Percentiles rank a stretch among this genome's conserved stretches.
phyloP scores from a whole-genome alignment of 2,888 invertebrate species.

The Lasioglossum figueresi region DNA sequence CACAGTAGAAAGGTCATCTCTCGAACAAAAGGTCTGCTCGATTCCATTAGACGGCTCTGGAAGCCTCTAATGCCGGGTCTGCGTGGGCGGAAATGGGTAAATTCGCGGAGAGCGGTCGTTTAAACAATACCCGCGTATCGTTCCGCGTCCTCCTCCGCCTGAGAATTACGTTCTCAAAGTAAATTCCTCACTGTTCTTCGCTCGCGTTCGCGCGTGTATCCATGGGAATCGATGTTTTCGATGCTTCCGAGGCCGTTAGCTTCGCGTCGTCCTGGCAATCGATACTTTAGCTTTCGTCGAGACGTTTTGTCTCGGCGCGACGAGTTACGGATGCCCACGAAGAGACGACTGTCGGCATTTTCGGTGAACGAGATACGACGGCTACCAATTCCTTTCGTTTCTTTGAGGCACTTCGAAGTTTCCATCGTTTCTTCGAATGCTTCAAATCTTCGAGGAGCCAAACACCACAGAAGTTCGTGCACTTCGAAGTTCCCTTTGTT shows the following conservation, averaged over 20 bases:
- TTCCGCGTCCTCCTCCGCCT: constrained; percentile 35
- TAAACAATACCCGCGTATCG: constrained; percentile 37
- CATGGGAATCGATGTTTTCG: background rate
- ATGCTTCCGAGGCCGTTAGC: background rate
- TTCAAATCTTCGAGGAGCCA: no score
- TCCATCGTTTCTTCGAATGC: no score
- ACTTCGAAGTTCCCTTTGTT: no score
- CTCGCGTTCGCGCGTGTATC: background rate
- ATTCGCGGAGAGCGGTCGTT: constrained; percentile 41
- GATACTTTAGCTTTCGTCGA: no score
- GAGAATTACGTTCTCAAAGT: background rate
- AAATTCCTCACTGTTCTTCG: background rate
- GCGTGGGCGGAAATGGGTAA: constrained; percentile 48
- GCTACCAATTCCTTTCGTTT: no score
- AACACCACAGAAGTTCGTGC: no score
- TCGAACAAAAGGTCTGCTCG: constrained; percentile 45
- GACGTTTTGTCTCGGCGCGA: no score
- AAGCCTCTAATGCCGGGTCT: constrained; percentile 39
- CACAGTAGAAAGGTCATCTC: constrained; percentile 34
- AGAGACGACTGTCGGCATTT: no score
- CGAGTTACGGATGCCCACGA: no score
- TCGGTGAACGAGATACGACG: no score
- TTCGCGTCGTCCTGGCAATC: no score
- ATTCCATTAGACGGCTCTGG: constrained; percentile 51
- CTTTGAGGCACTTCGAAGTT: no score